Conservation (phyloP, 2,797 vertebrate genomes). For the Falco naumanni region DNA sequence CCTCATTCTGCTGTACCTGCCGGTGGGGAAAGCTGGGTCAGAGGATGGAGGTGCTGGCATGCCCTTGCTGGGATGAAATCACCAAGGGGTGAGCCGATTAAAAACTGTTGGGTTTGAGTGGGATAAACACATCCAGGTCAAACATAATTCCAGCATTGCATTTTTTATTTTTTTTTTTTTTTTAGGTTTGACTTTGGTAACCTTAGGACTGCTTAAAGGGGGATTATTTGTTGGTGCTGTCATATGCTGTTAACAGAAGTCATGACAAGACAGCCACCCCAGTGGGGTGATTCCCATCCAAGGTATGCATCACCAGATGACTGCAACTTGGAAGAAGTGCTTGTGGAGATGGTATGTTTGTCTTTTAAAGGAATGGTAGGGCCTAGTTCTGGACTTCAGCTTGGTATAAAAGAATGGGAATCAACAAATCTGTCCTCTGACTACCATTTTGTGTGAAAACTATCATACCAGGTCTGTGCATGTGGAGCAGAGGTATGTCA, state of each 20-base stretch:
- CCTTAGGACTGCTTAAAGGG: background rate
- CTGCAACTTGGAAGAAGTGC: background rate
- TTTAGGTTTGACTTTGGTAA: background rate
- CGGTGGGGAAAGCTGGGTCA: background rate
- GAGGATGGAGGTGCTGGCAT: background rate
- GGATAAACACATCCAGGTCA: background rate
- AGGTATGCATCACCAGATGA: background rate
- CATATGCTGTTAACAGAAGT: background rate
- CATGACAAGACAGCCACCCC: background rate
- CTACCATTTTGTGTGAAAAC: background rate
- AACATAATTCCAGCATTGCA: fast-evolving
- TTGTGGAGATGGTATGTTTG: background rate
- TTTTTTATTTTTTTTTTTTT: background rate
- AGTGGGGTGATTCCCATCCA: fast-evolving
- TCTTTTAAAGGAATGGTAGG: background rate
- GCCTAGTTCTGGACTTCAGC: background rate
- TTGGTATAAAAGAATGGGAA: background rate
- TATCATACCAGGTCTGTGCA: fast-evolving
- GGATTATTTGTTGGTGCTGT: background rate
- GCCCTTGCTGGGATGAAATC: background rate
- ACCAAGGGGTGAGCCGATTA: background rate
- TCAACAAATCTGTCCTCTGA: background rate
- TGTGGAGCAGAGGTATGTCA: background rate
- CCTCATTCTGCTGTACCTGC: background rate
- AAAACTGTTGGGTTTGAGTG: background rate